Conservation (phyloP, 2,797 vertebrate species). For the Lacerta agilis region DNA sequence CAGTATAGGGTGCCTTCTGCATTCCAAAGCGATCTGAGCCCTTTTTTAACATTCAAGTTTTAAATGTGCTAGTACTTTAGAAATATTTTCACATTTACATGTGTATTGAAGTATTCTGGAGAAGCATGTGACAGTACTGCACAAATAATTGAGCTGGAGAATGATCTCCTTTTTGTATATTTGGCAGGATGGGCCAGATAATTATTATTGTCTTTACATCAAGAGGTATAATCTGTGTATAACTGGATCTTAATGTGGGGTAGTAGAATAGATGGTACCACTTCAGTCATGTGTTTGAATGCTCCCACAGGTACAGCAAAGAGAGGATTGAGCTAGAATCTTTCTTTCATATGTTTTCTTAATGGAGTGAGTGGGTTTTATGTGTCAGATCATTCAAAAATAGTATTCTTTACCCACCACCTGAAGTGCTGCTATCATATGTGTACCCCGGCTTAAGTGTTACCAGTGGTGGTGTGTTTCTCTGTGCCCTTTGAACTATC, state of each 20-base stretch:
- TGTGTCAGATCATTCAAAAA: not conserved
- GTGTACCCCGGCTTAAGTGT: not conserved
- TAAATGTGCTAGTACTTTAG: not conserved
- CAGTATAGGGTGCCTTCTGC: not conserved
- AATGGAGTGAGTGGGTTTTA: not conserved
- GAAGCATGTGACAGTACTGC: not conserved
- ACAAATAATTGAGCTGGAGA: not conserved
- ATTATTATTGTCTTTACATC: not conserved
- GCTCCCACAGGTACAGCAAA: not conserved
- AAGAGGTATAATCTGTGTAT: not conserved
- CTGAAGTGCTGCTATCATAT: not conserved
- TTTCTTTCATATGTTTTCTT: constrained; percentile 5
- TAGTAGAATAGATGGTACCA: not conserved
- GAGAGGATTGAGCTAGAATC: not conserved
- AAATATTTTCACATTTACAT: not conserved
- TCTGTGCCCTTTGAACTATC: not conserved
- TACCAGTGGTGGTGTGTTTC: not conserved
- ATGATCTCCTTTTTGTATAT: not conserved
- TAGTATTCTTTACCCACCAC: not conserved
- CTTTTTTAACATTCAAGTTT: not conserved
- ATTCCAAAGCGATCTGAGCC: not conserved
- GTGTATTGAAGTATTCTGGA: not conserved
- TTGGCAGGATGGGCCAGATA: not conserved
- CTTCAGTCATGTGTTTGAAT: not conserved
- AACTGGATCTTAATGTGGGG: not conserved